Conservation (phyloP, 2,888 invertebrate species). For the Temnothorax ravouxi region DNA sequence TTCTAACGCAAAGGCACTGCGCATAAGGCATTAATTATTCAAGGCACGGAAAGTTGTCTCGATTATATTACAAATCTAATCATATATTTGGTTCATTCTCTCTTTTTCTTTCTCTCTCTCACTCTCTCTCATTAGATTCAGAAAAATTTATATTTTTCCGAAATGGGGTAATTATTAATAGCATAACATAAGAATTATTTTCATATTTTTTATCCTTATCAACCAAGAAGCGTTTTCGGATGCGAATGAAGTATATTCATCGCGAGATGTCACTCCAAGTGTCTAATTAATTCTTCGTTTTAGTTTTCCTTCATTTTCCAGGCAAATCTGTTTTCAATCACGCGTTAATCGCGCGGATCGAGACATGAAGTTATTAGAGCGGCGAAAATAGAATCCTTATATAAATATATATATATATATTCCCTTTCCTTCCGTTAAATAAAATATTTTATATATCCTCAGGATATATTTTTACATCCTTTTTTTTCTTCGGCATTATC, state of each 20-base stretch:
- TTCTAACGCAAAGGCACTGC: slow-evolving; percentile 39
- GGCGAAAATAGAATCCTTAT: slow-evolving; percentile 11
- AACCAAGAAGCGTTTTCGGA: background rate
- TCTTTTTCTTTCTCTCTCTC: background rate
- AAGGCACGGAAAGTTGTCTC: slow-evolving; percentile 21
- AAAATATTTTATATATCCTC: slow-evolving; percentile 26
- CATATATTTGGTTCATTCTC: background rate
- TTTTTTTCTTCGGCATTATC: background rate
- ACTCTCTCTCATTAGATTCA: background rate
- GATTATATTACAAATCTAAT: slow-evolving; percentile 15
- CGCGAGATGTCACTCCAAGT: background rate
- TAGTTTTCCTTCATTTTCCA: background rate
- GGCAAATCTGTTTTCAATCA: background rate
- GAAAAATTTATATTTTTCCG: background rate
- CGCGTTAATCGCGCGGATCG: background rate
- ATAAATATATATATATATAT: background rate
- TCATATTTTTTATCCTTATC: background rate
- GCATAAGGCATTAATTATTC: slow-evolving; percentile 32
- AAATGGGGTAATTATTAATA: slow-evolving; percentile 1
- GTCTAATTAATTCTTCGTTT: background rate
- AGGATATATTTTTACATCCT: background rate
- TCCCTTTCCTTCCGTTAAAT: background rate
- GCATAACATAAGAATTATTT: background rate
- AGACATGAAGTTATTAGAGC: background rate
- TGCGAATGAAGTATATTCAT: background rate